Evolutionary conservation across 2,113 vertebrate genomes (phyloP).

Genomic region (Podarcis cretensis): DNA sequence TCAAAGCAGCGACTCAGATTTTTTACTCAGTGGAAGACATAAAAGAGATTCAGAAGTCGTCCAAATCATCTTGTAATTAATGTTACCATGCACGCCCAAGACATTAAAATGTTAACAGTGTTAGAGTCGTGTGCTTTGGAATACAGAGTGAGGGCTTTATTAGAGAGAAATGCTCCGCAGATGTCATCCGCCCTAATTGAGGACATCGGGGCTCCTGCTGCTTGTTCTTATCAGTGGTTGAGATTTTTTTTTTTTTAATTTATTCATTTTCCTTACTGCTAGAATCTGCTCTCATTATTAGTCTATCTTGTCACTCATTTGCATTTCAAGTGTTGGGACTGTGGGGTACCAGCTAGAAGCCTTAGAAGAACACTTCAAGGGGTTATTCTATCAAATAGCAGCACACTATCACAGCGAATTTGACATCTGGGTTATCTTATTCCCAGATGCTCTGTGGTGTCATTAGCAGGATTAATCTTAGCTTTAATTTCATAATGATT

Average conservation of each 20-base stretch:
- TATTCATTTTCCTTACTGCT: slow-evolving; percentile 94
- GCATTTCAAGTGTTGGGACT: slow-evolving; percentile 98
- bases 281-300: slow-evolving; percentile 99
- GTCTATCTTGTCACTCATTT: slow-evolving; percentile 95
- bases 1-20: slow-evolving; percentile 91
- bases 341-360: slow-evolving; percentile 85
- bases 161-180: slow-evolving; percentile 93
- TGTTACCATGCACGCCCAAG: slow-evolving; percentile 96
- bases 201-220: slow-evolving; percentile 98
- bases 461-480: slow-evolving; percentile 99
- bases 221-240: slow-evolving; percentile 93
- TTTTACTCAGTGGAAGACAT: slow-evolving; percentile 95
- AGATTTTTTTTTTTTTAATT: slow-evolving; percentile 93
- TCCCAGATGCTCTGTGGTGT: slow-evolving; percentile 95
- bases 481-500: slow-evolving; percentile 99
- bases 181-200: slow-evolving; percentile 99
- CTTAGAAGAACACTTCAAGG: slow-evolving; percentile 89
- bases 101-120: slow-evolving; percentile 99
- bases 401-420: slow-evolving; percentile 83
- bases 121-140: slow-evolving; percentile 97
- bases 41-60: slow-evolving; percentile 95
- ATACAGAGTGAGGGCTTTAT: slow-evolving; percentile 99
- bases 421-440: slow-evolving; percentile 96
- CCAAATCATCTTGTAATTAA: slow-evolving; percentile 99
- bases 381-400: slow-evolving; percentile 87